Conservation (phyloP, 2,797 vertebrate genomes). For the Coranthus polyacanthus region DNA sequence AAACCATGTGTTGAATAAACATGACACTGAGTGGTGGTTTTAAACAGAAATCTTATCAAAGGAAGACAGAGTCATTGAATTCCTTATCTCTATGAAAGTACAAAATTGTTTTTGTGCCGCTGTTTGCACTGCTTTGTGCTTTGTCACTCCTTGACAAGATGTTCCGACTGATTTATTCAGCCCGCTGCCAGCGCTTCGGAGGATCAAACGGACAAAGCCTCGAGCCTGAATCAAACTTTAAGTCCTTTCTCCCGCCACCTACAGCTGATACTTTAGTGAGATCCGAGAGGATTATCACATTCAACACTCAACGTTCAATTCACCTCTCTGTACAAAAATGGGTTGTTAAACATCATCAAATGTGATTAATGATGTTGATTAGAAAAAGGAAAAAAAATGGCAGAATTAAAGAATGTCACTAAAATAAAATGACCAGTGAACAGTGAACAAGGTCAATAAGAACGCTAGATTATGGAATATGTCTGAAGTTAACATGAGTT, state of each 20-base stretch:
- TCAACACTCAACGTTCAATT: neutral
- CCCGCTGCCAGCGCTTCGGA: constrained; percentile 10
- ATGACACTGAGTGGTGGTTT: constrained; percentile 13
- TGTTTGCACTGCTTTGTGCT: constrained; percentile 31
- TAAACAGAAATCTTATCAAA: constrained; percentile 36
- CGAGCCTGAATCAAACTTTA: neutral
- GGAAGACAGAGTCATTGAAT: constrained; percentile 31
- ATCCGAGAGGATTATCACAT: constrained; percentile 17
- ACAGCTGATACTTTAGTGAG: constrained; percentile 4
- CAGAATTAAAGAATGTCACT: neutral
- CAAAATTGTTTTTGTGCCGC: constrained; percentile 58
- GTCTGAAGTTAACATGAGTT: neutral
- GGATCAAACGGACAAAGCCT: constrained; percentile 35
- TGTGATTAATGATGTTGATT: neutral
- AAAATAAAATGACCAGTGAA: too few relatives aligned
- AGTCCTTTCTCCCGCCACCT: constrained; percentile 13
- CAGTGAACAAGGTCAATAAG: neutral
- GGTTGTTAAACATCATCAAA: neutral
- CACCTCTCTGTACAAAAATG: neutral
- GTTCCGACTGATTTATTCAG: constrained; percentile 30
- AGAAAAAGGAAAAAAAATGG: neutral
- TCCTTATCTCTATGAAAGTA: constrained; percentile 44
- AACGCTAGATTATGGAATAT: too few relatives aligned
- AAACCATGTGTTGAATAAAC: constrained; percentile 45
- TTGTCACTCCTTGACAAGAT: constrained; percentile 33